Evolutionary conservation across 2,888 invertebrate genomes (phyloP).

Genomic region (Acleris sparsana): DNA sequence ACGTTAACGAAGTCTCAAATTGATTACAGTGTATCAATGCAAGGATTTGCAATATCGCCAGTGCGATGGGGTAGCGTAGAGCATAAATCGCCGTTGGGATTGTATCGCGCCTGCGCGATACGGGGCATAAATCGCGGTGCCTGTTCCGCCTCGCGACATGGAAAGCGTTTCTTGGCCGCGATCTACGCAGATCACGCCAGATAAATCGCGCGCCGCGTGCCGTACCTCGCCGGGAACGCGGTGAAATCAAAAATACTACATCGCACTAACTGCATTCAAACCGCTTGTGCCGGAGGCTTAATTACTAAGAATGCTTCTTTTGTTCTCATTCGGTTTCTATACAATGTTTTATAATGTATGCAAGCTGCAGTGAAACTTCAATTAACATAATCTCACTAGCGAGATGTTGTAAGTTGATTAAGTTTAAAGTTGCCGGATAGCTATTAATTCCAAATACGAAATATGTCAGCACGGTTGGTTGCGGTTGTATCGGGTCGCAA

Average conservation of each 20-base stretch:
- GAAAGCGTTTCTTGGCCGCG: conserved; percentile 69
- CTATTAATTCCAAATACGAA: conserved; percentile 6
- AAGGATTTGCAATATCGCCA: neutral
- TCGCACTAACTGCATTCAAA: conserved; percentile 21
- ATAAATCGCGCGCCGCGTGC: conserved; percentile 60
- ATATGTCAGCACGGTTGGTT: conserved; percentile 40
- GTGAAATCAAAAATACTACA: conserved; percentile 48
- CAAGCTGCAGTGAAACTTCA: conserved; percentile 26
- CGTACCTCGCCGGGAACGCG: conserved; percentile 47
- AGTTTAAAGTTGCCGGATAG: conserved; percentile 4
- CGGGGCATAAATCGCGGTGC: conserved; percentile 60
- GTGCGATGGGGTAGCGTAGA: conserved; percentile 1
- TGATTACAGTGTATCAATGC: neutral
- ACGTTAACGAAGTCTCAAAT: neutral
- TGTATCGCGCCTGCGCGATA: conserved; percentile 52
- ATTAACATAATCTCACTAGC: conserved; percentile 28
- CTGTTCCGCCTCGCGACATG: conserved; percentile 70
- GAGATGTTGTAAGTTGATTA: conserved; percentile 16
- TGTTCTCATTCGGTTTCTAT: conserved; percentile 30
- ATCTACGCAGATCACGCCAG: conserved; percentile 61
- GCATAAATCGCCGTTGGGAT: conserved; percentile 57
- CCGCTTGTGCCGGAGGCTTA: conserved; percentile 18
- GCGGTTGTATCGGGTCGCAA: conserved; percentile 60
- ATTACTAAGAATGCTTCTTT: conserved; percentile 27
- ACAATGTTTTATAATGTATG: conserved; percentile 27